Evolutionary conservation across 1,140 invertebrate genomes (phyloP).

Genomic region (Brachionus sp.): DNA sequence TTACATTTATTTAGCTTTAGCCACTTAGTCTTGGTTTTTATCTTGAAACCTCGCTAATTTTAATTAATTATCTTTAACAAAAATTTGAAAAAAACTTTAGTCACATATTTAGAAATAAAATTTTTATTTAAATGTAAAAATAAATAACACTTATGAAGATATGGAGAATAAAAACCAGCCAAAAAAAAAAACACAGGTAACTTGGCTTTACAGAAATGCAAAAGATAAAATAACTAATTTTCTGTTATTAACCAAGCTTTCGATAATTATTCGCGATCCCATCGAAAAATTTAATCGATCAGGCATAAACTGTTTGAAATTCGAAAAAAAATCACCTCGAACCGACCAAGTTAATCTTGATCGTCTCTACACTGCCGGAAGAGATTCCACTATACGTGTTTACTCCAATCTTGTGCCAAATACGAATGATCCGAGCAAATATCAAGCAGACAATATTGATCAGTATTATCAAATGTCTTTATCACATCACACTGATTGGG

Average conservation of each 20-base stretch:
- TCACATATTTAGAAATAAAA: conserved; percentile 15
- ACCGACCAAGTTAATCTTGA: conserved; percentile 57
- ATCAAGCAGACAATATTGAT: conserved; percentile 51
- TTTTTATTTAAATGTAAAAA: not conserved
- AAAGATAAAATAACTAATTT: not conserved
- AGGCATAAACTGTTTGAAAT: conserved; percentile 90
- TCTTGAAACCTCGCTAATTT: not conserved
- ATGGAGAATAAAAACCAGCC: conserved; percentile 22
- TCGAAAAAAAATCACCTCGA: conserved; percentile 70
- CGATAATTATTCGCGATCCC: conserved; percentile 95
- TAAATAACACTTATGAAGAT: not conserved
- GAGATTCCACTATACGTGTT: conserved; percentile 91
- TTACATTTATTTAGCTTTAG: not conserved
- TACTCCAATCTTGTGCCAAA: not conserved
- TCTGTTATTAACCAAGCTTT: conserved; percentile 68
- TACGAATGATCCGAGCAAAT: not conserved
- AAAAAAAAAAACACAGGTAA: conserved; percentile 41
- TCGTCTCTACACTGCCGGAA: conserved; percentile 90
- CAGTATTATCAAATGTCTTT: conserved; percentile 85
- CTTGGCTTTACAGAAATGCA: not conserved
- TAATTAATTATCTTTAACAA: not conserved
- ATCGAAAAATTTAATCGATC: conserved; percentile 87
- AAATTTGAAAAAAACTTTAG: not conserved
- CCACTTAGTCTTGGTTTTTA: not conserved
- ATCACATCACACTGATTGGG: conserved; percentile 97